Evolutionary conservation across 2,113 vertebrate species (phyloP).

Genomic region (Notechis scutatus): DNA sequence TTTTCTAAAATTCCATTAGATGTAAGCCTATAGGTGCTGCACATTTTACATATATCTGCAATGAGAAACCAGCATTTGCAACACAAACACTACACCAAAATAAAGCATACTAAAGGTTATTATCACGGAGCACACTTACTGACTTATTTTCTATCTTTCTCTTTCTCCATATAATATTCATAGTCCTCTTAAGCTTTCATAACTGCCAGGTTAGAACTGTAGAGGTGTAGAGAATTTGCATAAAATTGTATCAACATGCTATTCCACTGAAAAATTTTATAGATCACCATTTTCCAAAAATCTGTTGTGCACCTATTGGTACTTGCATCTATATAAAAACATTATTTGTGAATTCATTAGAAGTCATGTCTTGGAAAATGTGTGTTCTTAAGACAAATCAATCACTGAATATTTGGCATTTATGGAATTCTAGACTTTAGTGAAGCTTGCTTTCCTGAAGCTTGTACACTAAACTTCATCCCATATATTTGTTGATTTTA

Average conservation of each 20-base stretch:
- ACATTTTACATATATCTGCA: not conserved
- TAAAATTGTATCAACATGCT: not conserved
- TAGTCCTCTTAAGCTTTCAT: not conserved
- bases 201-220: not conserved
- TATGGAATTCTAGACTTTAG: not conserved
- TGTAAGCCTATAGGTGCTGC: not conserved
- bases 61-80: not conserved
- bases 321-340: not conserved
- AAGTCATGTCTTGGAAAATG: not conserved
- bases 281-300: not conserved
- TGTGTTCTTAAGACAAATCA: not conserved
- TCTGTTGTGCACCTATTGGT: not conserved
- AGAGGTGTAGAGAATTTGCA: not conserved
- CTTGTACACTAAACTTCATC: not conserved
- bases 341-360: not conserved
- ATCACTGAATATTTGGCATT: not conserved
- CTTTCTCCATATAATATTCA: not conserved
- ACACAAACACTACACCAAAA: not conserved
- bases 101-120: not conserved
- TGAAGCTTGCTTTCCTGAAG: not conserved
- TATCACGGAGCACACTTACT: not conserved
- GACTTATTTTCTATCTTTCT: accelerated
- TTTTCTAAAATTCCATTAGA: not conserved
- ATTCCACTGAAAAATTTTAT: not conserved
- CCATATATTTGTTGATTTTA: not conserved